phyloP scores from a whole-genome alignment of 2,888 invertebrate species.

The Timandra comae region DNA sequence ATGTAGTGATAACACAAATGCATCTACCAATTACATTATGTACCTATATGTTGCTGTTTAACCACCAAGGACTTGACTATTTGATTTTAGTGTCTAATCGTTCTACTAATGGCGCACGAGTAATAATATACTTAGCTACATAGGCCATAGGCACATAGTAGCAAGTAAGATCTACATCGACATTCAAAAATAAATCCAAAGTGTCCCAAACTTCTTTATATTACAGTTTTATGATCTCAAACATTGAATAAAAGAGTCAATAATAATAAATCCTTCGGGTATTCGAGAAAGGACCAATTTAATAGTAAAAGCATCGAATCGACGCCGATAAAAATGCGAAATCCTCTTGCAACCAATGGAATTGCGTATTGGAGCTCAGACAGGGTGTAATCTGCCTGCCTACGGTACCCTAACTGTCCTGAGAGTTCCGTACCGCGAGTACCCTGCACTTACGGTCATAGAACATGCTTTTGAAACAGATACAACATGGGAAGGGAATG shows the following conservation, averaged over 20 bases:
- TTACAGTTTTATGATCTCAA: not conserved
- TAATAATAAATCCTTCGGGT: constrained; percentile 15
- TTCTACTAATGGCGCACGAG: too few species aligned
- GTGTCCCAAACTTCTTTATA: not conserved
- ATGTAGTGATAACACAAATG: too few species aligned
- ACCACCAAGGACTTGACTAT: too few species aligned
- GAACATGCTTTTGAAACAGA: too few species aligned
- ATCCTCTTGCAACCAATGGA: constrained; percentile 65
- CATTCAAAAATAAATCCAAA: not conserved
- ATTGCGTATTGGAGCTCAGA: constrained; percentile 74
- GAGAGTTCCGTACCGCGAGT: constrained; percentile 46
- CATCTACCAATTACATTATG: not conserved
- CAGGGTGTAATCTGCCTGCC: constrained; percentile 71
- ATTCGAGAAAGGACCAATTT: constrained; percentile 37
- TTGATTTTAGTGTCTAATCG: too few species aligned
- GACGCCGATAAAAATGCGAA: constrained; percentile 66
- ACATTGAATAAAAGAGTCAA: constrained; percentile 8
- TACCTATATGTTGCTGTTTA: too few species aligned
- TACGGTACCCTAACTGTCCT: constrained; percentile 67
- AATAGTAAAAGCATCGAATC: constrained; percentile 45
- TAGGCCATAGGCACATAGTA: not conserved
- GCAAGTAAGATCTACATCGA: not conserved
- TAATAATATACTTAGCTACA: too few species aligned
- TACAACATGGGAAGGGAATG: too few species aligned
- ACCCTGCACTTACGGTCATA: constrained; percentile 49